Evolutionary conservation across 2,888 invertebrate genomes (phyloP), one percentile per base, ranked within the genome.

Genomic region (Linyphia triangularis): DNA sequence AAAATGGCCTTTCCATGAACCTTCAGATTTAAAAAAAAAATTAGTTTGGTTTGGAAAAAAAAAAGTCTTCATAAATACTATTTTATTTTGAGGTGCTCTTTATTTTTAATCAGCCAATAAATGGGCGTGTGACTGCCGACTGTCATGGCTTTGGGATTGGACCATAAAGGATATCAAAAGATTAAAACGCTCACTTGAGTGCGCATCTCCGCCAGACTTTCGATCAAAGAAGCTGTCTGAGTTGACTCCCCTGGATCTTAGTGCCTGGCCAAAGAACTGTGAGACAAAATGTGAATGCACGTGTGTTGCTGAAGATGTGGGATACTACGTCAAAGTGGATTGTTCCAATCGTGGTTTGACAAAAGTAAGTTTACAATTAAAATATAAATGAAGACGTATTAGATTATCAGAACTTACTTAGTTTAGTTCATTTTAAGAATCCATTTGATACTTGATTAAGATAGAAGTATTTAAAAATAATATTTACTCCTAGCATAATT

Each of bases 121-220:
- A 7, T 85, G 78, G 78, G 37, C n/a, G 5, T 85, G 85, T 19
- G 85, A 85, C 30, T 85, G 85, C 22, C 61, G 85, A 0, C 51
- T 85, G 13, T 19, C 33, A 13, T 85, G 85, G 85, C 13, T 85
- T 6, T n/a, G 72, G 13, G 51, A 79, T 0, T 63, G 57, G 40
- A 57, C 7, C 2, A 37, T 13, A 2, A 37, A 19, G 16, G 1
- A 40, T 33, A 37, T 37, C 0, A 7, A 22, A 13, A 16, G 43
- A 9, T 22, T 26, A 2, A 30, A 5, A 13, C 1, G 2, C 10
- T n/a, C 3, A 1, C 13, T 63, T 40, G 0, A 16, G 24, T 84
- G 84, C 24, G 10, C 6, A n/a, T 0, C 40, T 0, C 85, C 85
- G 0, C 0, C 4, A 10, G 22, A 57, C 13, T 72, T 79, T n/a